Conservation (phyloP, 2,888 invertebrate genomes). For the Lasioglossum lativentre region DNA sequence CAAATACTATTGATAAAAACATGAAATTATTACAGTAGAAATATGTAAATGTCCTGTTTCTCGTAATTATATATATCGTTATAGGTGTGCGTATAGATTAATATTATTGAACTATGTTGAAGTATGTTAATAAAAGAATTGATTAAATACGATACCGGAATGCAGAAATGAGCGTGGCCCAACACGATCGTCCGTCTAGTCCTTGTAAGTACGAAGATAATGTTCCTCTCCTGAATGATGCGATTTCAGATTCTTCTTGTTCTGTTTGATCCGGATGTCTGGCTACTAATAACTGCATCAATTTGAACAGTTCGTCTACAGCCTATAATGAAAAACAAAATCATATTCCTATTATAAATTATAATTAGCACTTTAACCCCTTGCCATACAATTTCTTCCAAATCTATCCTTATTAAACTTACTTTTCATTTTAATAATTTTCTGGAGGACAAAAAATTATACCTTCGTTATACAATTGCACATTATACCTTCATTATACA, state of each 20-base stretch:
- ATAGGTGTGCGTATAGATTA: not conserved
- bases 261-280: constrained; percentile 92
- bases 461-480: not conserved
- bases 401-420: not conserved
- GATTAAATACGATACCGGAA: constrained; percentile 84
- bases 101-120: not conserved
- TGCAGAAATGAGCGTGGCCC: constrained; percentile 97
- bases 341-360: not conserved
- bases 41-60: not conserved
- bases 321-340: constrained; percentile 85
- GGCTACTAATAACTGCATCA: constrained; percentile 95
- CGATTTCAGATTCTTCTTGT: constrained; percentile 93
- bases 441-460: not conserved
- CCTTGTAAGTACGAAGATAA: constrained; percentile 95
- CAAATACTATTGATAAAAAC: not conserved
- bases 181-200: constrained; percentile 95
- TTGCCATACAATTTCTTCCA: not conserved
- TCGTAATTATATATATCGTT: not conserved
- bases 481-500: not conserved
- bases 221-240: constrained; percentile 93
- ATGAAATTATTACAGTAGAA: not conserved
- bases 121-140: not conserved
- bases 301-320: constrained; percentile 95
- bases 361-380: not conserved
- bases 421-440: constrained; percentile 2